phyloP scores from a whole-genome alignment of 2,113 vertebrate species.

The rat (Rattus norvegicus) region GRCr8 NC_086027.1:69157001-69157500 shows the following conservation, averaged over 20 bases:
- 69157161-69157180: slow-evolving; percentile 88
- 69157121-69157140: slow-evolving; percentile 87
- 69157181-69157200: slow-evolving; percentile 88
- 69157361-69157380: slow-evolving; percentile 92
- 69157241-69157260: slow-evolving; percentile 90
- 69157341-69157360: slow-evolving; percentile 83
- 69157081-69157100: slow-evolving; percentile 90
- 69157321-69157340: slow-evolving; percentile 87
- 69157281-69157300: slow-evolving; percentile 92
- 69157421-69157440: not conserved
- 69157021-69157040: slow-evolving; percentile 87
- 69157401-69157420: slow-evolving; percentile 16
- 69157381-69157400: slow-evolving; percentile 90
- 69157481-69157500: slow-evolving; percentile 38
- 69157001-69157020: slow-evolving; percentile 82
- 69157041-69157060: slow-evolving; percentile 75
- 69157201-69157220: slow-evolving; percentile 93
- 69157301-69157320: slow-evolving; percentile 88
- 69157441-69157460: not conserved
- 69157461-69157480: slow-evolving; percentile 36
- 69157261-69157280: slow-evolving; percentile 95
- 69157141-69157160: slow-evolving; percentile 87
- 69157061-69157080: slow-evolving; percentile 87
- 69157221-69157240: slow-evolving; percentile 89
- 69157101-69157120: slow-evolving; percentile 82